A percentile compares a stretch with the other conserved stretches of the same genome.
Conservation (phyloP, 2,113 vertebrate genomes). For the Nycticorax nycticorax region DNA sequence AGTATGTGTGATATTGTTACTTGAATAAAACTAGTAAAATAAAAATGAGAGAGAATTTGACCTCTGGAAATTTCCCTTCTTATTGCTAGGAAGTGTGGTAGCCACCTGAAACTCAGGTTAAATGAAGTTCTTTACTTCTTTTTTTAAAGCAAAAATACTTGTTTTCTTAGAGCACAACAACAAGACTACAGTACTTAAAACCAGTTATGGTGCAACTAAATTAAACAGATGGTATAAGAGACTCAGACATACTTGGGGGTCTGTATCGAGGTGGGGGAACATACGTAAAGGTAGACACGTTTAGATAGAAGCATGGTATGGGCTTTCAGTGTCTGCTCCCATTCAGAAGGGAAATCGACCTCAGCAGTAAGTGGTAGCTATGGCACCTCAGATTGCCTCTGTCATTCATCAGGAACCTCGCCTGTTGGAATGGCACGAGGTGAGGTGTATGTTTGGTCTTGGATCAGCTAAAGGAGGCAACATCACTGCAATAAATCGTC, state of each 20-base stretch:
- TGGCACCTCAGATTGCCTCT: not conserved
- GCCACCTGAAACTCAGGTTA: not conserved
- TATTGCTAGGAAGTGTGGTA: not conserved
- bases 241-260: not conserved
- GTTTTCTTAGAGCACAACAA: not conserved
- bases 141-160: not conserved
- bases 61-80: not conserved
- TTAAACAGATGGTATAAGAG: not conserved
- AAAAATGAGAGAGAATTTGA: not conserved
- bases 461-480: not conserved
- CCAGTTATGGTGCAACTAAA: not conserved
- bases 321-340: not conserved
- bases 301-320: fast-evolving
- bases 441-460: not conserved
- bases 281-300: not conserved
- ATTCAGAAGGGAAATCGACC: not conserved
- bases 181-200: not conserved
- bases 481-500: not conserved
- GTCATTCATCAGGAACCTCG: not conserved
- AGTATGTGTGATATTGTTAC: not conserved
- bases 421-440: not conserved
- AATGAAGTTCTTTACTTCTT: not conserved
- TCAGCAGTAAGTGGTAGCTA: not conserved
- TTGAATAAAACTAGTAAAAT: not conserved
- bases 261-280: not conserved